Conservation (phyloP, 2,888 invertebrate species). For the Phlogophora meticulosa region DNA sequence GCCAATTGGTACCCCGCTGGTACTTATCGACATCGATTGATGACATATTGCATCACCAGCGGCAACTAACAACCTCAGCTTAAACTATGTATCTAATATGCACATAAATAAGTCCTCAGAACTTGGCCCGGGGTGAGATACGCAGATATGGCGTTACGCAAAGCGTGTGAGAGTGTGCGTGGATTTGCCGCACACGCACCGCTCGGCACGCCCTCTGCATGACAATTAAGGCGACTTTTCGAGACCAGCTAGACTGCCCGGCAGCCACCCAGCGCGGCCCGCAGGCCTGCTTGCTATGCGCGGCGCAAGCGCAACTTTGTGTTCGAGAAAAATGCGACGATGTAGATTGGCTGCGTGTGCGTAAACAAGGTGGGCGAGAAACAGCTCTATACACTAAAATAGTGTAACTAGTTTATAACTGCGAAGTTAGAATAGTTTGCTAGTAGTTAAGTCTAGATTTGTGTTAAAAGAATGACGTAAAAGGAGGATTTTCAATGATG, state of each 20-base stretch:
- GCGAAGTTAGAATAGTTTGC: not conserved
- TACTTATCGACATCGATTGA: no score
- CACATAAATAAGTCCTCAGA: constrained; percentile 28
- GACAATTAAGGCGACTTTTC: constrained; percentile 64
- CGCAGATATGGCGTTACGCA: constrained; percentile 46
- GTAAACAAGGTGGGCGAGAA: constrained; percentile 56
- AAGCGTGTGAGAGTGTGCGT: constrained; percentile 48
- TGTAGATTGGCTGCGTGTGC: constrained; percentile 53
- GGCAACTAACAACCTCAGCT: not conserved
- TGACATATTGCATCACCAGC: not conserved
- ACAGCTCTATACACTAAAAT: constrained; percentile 33
- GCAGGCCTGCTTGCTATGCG: constrained; percentile 59
- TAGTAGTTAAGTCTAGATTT: not conserved
- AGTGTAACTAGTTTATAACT: constrained; percentile 23
- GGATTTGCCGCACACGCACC: constrained; percentile 50
- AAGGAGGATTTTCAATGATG: not conserved
- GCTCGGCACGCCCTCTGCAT: constrained; percentile 68
- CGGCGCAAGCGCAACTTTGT: constrained; percentile 49
- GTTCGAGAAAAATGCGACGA: constrained; percentile 67
- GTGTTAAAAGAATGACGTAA: not conserved
- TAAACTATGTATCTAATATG: constrained; percentile 9
- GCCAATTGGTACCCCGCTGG: no score
- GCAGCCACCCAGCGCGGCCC: constrained; percentile 77
- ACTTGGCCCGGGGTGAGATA: constrained; percentile 22
- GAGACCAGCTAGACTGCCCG: constrained; percentile 80